A percentile compares a stretch with the other conserved stretches of the same genome.
phyloP scores from a whole-genome alignment of 2,113 vertebrate species.

The Spilogale gracilis region DNA sequence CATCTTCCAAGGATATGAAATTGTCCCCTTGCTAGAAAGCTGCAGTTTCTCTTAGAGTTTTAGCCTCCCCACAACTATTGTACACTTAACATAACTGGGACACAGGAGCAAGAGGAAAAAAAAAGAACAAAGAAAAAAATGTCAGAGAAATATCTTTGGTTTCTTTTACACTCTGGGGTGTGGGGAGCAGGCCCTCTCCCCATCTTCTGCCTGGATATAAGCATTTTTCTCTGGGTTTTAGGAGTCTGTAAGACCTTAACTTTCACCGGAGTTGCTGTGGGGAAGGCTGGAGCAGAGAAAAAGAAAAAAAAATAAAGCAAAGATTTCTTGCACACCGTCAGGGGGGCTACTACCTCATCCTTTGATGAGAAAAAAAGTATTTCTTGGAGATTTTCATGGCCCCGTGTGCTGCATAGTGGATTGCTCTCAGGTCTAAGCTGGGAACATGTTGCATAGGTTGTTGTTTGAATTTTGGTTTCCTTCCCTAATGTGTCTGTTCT shows the following conservation, averaged over 20 bases:
- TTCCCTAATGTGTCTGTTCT: background rate
- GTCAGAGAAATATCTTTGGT: background rate
- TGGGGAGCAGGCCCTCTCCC: background rate
- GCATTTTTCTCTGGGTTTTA: background rate
- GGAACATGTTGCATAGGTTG: background rate
- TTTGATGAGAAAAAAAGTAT: background rate
- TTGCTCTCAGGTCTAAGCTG: background rate
- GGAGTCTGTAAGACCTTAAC: background rate
- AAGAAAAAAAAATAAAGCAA: background rate
- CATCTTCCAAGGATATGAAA: background rate
- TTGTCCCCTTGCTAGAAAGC: background rate
- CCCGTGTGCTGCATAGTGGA: background rate
- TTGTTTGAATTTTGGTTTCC: constrained; percentile 14
- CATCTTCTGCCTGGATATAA: background rate
- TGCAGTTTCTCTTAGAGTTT: background rate
- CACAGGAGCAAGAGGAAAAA: background rate
- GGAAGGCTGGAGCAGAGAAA: background rate
- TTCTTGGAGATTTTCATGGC: background rate
- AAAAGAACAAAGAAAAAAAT: background rate
- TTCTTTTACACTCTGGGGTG: background rate
- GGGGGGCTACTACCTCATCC: background rate
- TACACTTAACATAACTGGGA: background rate
- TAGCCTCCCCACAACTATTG: background rate
- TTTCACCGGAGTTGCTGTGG: background rate
- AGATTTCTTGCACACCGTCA: background rate